Base-by-base conservation (phyloP, 2,113 vertebrate genomes). In the Orientallactaga bullata region DNA sequence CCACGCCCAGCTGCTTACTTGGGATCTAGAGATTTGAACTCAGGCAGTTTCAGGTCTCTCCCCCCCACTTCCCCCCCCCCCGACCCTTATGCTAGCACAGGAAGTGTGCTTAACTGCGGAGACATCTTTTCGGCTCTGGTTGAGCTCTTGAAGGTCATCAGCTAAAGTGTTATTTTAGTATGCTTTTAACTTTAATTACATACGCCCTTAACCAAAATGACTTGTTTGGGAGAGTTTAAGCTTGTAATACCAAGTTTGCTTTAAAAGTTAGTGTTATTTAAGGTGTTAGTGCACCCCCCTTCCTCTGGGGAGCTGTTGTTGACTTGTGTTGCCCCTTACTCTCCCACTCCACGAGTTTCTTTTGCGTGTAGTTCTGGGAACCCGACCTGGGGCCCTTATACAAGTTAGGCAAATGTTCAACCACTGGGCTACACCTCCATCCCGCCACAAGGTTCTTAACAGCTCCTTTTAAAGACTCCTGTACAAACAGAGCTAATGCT, bases 101-200 rank as follows among this genome's bases (percentile, higher is more conserved):
- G 55, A 55, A 55, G 55, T 55, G 15, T 11, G 12, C 12, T 55
- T 55, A 55, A 55, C 55, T 55, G 55, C 7, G 10, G 55, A 55
- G 55, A 6, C 55, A 55, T 55, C 55, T 55, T 12, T 51, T 13
- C 55, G 12, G 69, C 90, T 88, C 78, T 37, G 58, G 78, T 82
- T 74, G 82, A 92, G 30, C 24, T 77, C 94, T 88, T 21, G 82
- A 91, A 92, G 95, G 92, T 90, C 97, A 96, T 71, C 66, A 92
- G 79, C 85, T 92, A 24, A 86, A 96, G 92, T 88, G 92, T 94
- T 95, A 71, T 92, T 95, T 94, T 88, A 90, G 95, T 88, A 39
- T 63, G 94, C 90, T 90, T 96, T 97, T 96, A 96, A 93, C 88
- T 95, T 76, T 96, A 96, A 97, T 97, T 91, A 96, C 74, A 89